phyloP scores from a whole-genome alignment of 2,888 invertebrate species.

The Anthoptus insignis region DNA sequence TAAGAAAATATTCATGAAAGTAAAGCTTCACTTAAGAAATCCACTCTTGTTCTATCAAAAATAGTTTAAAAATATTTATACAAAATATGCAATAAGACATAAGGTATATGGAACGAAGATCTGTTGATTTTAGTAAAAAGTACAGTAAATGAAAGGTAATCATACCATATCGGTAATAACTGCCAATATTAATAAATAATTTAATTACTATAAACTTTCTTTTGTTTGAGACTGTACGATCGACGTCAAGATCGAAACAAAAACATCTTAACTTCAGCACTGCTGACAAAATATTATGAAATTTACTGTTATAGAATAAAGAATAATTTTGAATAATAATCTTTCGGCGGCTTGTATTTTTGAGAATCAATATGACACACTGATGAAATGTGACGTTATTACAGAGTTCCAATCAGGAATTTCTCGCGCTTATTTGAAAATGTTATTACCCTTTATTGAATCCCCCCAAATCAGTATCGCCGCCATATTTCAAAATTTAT shows the following conservation, averaged over 20 bases:
- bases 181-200: constrained; percentile 51
- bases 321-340: not conserved
- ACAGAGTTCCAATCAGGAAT: constrained; percentile 17
- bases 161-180: constrained; percentile 53
- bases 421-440: constrained; percentile 23
- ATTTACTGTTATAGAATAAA: not conserved
- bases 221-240: constrained; percentile 42
- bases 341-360: not conserved
- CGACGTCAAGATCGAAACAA: not conserved
- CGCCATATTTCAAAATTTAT: constrained; percentile 10
- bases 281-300: constrained; percentile 16
- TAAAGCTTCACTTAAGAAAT: constrained; percentile 16
- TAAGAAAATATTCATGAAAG: constrained; percentile 19
- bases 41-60: constrained; percentile 8
- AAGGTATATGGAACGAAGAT: constrained; percentile 35
- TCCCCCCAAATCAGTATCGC: constrained; percentile 8
- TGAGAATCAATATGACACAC: not conserved
- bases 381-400: constrained; percentile 22
- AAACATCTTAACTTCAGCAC: constrained; percentile 4
- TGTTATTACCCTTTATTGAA: constrained; percentile 22
- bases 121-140: constrained; percentile 35
- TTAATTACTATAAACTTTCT: constrained; percentile 36
- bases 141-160: constrained; percentile 38
- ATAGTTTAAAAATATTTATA: constrained; percentile 22
- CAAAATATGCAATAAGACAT: constrained; percentile 18